These are phyloP conservation scores for Electrona antarctica DNA, from an alignment of 2,113 vertebrate species.

Conservation along the genomic window DNA sequence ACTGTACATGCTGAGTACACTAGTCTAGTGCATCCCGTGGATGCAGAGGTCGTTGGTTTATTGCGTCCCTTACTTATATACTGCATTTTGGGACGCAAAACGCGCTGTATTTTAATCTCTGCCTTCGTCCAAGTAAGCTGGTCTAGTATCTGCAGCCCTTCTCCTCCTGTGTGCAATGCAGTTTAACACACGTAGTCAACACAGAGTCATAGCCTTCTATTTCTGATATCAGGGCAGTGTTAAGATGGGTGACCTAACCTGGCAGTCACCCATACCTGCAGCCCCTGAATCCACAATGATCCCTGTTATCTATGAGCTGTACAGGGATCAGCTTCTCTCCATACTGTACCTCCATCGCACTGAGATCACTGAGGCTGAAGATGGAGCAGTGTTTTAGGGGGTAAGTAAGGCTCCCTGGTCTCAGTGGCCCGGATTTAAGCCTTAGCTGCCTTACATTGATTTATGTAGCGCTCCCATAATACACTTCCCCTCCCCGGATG, in stretches of 20 bases:
- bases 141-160: not conserved
- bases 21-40: too few relatives aligned
- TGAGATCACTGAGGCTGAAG: conserved; percentile 19
- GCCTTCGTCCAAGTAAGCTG: too few relatives aligned
- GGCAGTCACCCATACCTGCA: conserved; percentile 2
- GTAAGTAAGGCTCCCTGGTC: conserved; percentile 32
- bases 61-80: too few relatives aligned
- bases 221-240: conserved; percentile 29
- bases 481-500: conserved; percentile 54
- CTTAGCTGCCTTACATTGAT: conserved; percentile 37
- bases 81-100: too few relatives aligned
- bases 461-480: conserved; percentile 64
- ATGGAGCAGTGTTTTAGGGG: conserved; percentile 34
- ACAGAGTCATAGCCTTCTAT: not conserved
- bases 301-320: conserved; percentile 22
- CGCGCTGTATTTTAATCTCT: too few relatives aligned
- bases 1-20: too few relatives aligned
- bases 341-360: not conserved
- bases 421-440: conserved; percentile 39
- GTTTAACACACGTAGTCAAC: conserved; percentile 26
- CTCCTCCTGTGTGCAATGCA: conserved; percentile 8
- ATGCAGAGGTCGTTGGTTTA: too few relatives aligned
- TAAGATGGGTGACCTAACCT: conserved; percentile 32
- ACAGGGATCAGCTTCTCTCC: not conserved
- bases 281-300: conserved; percentile 32